Base-by-base conservation (phyloP, 2,888 invertebrate genomes). In the Dorcus parallelipipedus region DNA sequence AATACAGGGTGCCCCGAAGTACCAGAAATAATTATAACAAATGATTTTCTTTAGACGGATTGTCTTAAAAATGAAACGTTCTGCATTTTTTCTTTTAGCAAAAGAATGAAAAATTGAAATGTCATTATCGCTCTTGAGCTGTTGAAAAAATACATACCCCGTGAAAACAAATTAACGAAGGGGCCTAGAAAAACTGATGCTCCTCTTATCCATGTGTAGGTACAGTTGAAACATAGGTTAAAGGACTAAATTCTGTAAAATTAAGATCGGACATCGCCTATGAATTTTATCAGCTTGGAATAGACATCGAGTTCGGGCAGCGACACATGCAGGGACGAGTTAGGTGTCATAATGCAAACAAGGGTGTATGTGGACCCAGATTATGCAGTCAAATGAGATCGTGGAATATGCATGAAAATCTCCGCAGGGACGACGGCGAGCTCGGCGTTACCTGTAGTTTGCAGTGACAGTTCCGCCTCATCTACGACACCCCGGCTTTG, bases 301-400 rank as follows among this genome's bases (percentile, higher is more conserved):
- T 33, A 33, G 7, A 33, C 26, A 33, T 33, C 6, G 5, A 6
- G 26, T 33, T 33, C 26, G 26, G 26, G 26, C 26, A 33, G 26
- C 26, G 49, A 45, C 45, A 9, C 20, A 9, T 9, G 23, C 45
- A 23, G 23, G n/a, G 20, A 20, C 58, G 51, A 73, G 70, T 70
- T 70, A 67, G 64, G 65, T 70, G 73, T 73, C 73, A 73, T 68
- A 68, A 71, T 9, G 38, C 72, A 73, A 73, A 74, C 73, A 73
- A 74, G 71, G 71, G 70, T 70, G 70, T 69, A 69, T 69, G 70
- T 67, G 69, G 70, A 65, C 67, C 67, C 67, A 73, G 76, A 76
- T 77, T 76, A 76, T 73, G 73, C 72, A 76, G 76, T 76, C 75
- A 76, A 76, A 77, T 76, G 75, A 77, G 75, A 75, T 76, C 73